Percentiles rank a stretch among this genome's conserved stretches.
Evolutionary conservation across 2,888 invertebrate genomes (phyloP).

Genomic region (Sabatieria punctata): DNA sequence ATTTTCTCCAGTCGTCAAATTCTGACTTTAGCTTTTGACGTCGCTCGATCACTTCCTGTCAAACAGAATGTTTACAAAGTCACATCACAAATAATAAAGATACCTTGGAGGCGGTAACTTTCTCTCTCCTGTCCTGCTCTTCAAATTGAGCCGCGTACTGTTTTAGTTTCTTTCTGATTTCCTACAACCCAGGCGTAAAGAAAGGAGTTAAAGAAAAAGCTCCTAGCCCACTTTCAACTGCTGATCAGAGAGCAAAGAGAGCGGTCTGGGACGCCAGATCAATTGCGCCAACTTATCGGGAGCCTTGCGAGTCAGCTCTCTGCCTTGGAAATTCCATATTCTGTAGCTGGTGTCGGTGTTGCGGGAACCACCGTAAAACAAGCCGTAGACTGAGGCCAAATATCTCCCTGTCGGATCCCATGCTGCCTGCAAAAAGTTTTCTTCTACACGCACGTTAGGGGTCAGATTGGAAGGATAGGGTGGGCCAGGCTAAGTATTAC

Average conservation of each 20-base stretch:
- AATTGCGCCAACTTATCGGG: constrained; percentile 83
- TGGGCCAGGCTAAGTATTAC: no score
- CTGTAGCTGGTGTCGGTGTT: constrained; percentile 63
- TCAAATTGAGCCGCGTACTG: constrained; percentile 90
- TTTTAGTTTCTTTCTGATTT: constrained; percentile 74
- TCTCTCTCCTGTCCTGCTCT: constrained; percentile 53
- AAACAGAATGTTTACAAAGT: neutral
- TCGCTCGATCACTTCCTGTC: constrained; percentile 5
- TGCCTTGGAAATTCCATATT: constrained; percentile 91
- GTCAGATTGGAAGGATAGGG: no score
- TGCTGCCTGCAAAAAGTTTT: constrained; percentile 40
- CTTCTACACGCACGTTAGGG: no score
- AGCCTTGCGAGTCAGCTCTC: constrained; percentile 57
- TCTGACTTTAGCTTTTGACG: neutral
- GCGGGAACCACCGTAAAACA: constrained; percentile 47
- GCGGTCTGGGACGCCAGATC: constrained; percentile 85
- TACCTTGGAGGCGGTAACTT: constrained; percentile 25
- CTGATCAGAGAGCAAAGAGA: constrained; percentile 59
- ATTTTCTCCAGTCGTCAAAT: constrained; percentile 7
- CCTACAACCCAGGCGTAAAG: neutral
- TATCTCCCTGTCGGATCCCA: constrained; percentile 99
- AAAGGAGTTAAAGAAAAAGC: neutral
- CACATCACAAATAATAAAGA: neutral
- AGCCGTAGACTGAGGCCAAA: constrained; percentile 81
- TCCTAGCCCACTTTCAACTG: constrained; percentile 44